Evolutionary conservation across 2,888 invertebrate species (phyloP), one percentile per base, ranked within the genome.

Genomic region (Trachelus iudaicus): DNA sequence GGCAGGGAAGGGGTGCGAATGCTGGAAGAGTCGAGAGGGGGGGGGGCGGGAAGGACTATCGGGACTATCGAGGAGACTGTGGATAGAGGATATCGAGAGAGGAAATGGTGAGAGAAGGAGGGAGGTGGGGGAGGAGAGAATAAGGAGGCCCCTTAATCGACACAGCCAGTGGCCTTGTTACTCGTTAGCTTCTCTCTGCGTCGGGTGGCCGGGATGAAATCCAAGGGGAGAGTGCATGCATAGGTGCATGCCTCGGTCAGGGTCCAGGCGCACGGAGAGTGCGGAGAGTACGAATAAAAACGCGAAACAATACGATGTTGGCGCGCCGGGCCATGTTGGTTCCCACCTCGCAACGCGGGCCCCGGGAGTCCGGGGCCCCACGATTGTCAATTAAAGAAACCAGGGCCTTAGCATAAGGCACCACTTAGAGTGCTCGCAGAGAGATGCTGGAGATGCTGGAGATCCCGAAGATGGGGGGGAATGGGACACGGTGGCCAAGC

Each of bases 371-470:
- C 80, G 80, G 76, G 80, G 84, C 84, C 34, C 68, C 69, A 73
- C 78, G 83, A 90, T 90, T 90, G 91, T 91, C 91, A 91, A 91
- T 91, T 91, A 91, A 90, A 91, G 90, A 91, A 91, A 91, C 88
- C 87, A 86, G 83, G 84, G 84, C 84, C 82, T 86, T 86, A 86
- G 87, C 88, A 88, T 89, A 90, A 88, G 82, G 85, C 89, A 87
- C 87, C 79, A 79, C 79, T 78, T 40, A 80, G 76, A 73, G 35
- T 69, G 76, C 77, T 79, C 81, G 75, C 76, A 78, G 75, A 76
- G 35, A 35, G 35, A 35, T 12, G 35, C 35, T 35, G 35, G 3
- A 35, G 75, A 73, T 75, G 79, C 4, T 40, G 40, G 15, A 40
- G 40, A 40, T 40, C 40, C 40, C 40, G 40, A 40, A 40, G 40